Percentiles rank a stretch among this genome's conserved stretches.
Evolutionary conservation across 2,113 vertebrate genomes (phyloP).

Genomic region (Phoxinus phoxinus): DNA sequence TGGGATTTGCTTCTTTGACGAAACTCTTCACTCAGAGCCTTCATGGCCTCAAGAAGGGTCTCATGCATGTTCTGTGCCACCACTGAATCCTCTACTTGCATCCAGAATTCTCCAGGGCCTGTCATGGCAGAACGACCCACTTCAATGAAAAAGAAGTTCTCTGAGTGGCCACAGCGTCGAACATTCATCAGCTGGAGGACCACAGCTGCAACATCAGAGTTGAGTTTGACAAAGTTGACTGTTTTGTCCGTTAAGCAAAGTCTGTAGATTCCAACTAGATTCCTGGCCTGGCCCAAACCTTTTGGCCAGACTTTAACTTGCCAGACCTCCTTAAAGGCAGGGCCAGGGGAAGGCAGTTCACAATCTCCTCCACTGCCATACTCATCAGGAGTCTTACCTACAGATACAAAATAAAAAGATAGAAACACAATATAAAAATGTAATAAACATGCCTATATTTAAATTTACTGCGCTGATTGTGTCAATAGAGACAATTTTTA

Average conservation of each 20-base stretch:
- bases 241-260: constrained; percentile 83
- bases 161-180: constrained; percentile 81
- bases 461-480: neutral
- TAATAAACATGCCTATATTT: neutral
- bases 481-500: neutral
- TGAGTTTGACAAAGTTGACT: constrained; percentile 80
- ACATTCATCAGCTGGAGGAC: constrained; percentile 85
- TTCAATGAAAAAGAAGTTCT: constrained; percentile 87
- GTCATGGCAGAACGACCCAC: constrained; percentile 81
- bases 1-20: constrained; percentile 82
- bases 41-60: constrained; percentile 85
- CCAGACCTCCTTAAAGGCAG: constrained; percentile 85
- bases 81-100: constrained; percentile 83
- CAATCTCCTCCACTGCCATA: constrained; percentile 79
- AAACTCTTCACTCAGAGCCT: constrained; percentile 83
- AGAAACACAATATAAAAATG: neutral
- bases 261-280: constrained; percentile 81
- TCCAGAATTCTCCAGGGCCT: constrained; percentile 84
- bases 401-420: constrained; percentile 38
- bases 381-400: constrained; percentile 78
- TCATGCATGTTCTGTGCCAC: constrained; percentile 87
- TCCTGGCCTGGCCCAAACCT: constrained; percentile 80
- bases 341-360: constrained; percentile 71
- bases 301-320: constrained; percentile 84
- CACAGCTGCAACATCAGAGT: constrained; percentile 79